Percentiles rank a stretch among this genome's conserved stretches.
These are phyloP conservation scores for Phortica variegata DNA, from an alignment of 1,140 invertebrate genomes.

Conservation along the genomic window DNA sequence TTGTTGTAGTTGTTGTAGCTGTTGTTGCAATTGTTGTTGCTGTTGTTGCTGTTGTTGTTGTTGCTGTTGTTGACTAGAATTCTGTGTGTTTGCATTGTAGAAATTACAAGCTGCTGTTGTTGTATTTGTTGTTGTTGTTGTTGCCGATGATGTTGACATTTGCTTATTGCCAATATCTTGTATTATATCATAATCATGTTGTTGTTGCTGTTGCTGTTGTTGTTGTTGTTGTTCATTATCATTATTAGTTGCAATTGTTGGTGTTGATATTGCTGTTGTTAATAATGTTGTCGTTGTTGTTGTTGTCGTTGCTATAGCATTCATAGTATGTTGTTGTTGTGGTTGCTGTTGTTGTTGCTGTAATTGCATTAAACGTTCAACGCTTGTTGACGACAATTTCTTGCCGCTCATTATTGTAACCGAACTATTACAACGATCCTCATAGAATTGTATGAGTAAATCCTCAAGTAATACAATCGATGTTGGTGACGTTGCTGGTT, in stretches of 20 bases:
- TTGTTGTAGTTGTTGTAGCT: slow-evolving; percentile 16
- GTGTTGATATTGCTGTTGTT: not conserved
- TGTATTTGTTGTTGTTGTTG: not conserved
- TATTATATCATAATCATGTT: too few relatives aligned
- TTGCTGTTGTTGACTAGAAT: slow-evolving; percentile 20
- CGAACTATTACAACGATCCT: slow-evolving; percentile 30
- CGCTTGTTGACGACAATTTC: slow-evolving; percentile 10
- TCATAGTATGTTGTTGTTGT: slow-evolving; percentile 11
- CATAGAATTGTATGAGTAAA: slow-evolving; percentile 49
- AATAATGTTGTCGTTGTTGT: slow-evolving; percentile 1
- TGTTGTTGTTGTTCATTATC: slow-evolving; percentile 5
- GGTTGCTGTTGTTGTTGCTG: slow-evolving; percentile 23
- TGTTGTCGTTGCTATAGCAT: slow-evolving; percentile 7
- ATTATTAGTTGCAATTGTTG: not conserved
- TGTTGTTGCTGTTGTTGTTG: slow-evolving; percentile 24
- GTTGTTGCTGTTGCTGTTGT: not conserved
- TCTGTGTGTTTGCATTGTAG: slow-evolving; percentile 13
- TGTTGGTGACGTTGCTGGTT: not conserved
- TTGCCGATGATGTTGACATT: not conserved
- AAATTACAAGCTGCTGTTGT: not conserved
- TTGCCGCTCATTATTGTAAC: slow-evolving; percentile 20
- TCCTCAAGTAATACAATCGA: slow-evolving; percentile 44
- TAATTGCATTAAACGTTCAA: slow-evolving; percentile 15
- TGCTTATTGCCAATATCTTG: too few relatives aligned
- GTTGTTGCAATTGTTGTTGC: slow-evolving; percentile 16